Base-by-base conservation (phyloP, 2,113 vertebrate genomes). In the Oplegnathus fasciatus region DNA sequence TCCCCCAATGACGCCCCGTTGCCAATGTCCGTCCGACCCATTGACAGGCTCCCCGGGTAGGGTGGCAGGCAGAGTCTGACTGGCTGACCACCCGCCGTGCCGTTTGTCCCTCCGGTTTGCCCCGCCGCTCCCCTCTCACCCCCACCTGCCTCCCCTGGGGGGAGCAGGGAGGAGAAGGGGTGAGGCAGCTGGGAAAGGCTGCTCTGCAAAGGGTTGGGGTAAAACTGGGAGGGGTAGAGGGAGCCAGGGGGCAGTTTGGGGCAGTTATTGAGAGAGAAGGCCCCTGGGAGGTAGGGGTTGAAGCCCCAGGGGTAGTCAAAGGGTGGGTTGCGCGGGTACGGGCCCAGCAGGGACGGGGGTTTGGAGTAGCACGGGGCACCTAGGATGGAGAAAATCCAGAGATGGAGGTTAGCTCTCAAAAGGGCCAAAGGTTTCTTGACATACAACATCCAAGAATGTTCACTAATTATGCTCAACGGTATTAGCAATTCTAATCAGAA, bases 221-320 rank as follows among this genome's bases (percentile, higher is more conserved):
- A 98, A 91, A 97, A 97, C 83, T 97, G 97, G 0, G 97, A 97
- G 26, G 97, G 95, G 86, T 98, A 98, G 46, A 98, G 96, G 65
- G 97, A 97, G 52, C 97, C 94, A 30, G 97, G 95, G 68, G 97
- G 95, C 76, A 98, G 93, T 95, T 98, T 98, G 90, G 97, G 96
- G 92, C 94, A 96, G 93, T 95, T 96, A 84, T 95, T 96, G 79
- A 97, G 94, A 65, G 97, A 97, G 95, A 98, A 98, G 82, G 97
- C 95, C 92, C 96, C 95, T 0, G 97, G 94, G 72, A 98, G 96
- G 90, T 98, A 98, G 0, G 97, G 97, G 92, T 97, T 97, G 77
- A 98, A 97, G 90, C 96, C 96, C 97, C 97, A 98, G 66, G 97
- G 96, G 93, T 97, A 98, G 87, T 98, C 97, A 86, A 98, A 97